Evolutionary conservation across 2,888 invertebrate genomes (phyloP).

Genomic region (Notocelia uddmanniana): DNA sequence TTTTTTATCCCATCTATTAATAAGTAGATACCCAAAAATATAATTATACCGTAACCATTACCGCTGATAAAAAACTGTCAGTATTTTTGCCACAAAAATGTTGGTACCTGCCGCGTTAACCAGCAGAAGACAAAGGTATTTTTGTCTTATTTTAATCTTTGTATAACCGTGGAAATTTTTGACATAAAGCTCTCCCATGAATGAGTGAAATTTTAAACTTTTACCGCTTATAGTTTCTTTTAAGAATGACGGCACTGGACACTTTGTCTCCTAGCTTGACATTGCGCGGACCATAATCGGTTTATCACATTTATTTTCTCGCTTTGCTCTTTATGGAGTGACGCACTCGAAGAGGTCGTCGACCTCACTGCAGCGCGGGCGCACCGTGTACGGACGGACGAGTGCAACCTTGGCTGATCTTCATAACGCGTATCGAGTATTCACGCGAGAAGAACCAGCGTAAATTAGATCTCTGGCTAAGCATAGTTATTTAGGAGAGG

Average conservation of each 20-base stretch:
- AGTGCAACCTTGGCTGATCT: slow-evolving; percentile 67
- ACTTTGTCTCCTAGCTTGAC: slow-evolving; percentile 5
- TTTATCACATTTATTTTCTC: slow-evolving; percentile 74
- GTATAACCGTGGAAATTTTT: too few relatives aligned
- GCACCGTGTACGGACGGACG: slow-evolving; percentile 64
- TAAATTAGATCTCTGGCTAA: background rate
- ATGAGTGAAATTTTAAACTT: too few relatives aligned
- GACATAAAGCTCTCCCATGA: too few relatives aligned
- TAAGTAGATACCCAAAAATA: too few relatives aligned
- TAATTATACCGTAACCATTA: too few relatives aligned
- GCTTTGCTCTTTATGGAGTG: slow-evolving; percentile 81
- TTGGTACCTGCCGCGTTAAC: too few relatives aligned
- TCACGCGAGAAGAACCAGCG: background rate
- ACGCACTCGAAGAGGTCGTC: slow-evolving; percentile 76
- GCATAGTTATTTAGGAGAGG: background rate
- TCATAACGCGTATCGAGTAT: background rate
- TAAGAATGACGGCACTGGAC: background rate
- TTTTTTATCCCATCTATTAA: too few relatives aligned
- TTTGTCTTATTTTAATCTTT: too few relatives aligned
- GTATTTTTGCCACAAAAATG: too few relatives aligned
- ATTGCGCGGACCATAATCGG: slow-evolving; percentile 13
- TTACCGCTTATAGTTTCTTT: background rate
- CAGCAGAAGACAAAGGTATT: too few relatives aligned
- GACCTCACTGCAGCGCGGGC: slow-evolving; percentile 69
- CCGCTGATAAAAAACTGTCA: too few relatives aligned